Conservation (phyloP, 2,888 invertebrate species). For the Tachina lurida region DNA sequence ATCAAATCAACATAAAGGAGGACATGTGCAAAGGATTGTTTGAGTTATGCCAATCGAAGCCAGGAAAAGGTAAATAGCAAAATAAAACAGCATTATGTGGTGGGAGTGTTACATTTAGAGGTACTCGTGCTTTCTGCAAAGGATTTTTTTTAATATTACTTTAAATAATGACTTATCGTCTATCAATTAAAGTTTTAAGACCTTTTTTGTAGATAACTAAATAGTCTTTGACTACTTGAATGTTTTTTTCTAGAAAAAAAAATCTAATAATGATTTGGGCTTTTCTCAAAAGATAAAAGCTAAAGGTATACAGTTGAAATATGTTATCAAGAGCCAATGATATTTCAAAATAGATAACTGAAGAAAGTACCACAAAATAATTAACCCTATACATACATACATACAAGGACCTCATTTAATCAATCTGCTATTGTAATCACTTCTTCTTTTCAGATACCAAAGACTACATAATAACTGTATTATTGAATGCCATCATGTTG, state of each 20-base stretch:
- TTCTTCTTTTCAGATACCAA: slow-evolving; percentile 61
- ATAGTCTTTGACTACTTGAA: too few relatives aligned
- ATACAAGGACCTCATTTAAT: background rate
- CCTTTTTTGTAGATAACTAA: too few relatives aligned
- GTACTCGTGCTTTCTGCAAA: background rate
- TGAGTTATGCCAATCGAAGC: slow-evolving; percentile 62
- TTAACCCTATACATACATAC: background rate
- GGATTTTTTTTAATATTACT: background rate
- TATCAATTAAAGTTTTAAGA: too few relatives aligned
- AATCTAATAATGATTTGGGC: too few relatives aligned
- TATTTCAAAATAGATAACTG: background rate
- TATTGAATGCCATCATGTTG: slow-evolving; percentile 71
- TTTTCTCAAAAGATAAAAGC: too few relatives aligned
- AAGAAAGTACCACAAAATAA: background rate
- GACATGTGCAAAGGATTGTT: slow-evolving; percentile 71
- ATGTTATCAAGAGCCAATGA: background rate
- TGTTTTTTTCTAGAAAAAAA: too few relatives aligned
- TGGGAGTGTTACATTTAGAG: background rate
- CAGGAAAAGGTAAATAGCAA: slow-evolving; percentile 58
- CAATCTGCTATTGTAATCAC: background rate
- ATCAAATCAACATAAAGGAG: slow-evolving; percentile 69
- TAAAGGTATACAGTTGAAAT: too few relatives aligned
- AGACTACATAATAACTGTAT: slow-evolving; percentile 67
- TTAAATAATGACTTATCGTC: too few relatives aligned
- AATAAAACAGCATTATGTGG: background rate